Evolutionary conservation across 2,888 invertebrate species (phyloP).

Genomic region (Dryococelus australis): DNA sequence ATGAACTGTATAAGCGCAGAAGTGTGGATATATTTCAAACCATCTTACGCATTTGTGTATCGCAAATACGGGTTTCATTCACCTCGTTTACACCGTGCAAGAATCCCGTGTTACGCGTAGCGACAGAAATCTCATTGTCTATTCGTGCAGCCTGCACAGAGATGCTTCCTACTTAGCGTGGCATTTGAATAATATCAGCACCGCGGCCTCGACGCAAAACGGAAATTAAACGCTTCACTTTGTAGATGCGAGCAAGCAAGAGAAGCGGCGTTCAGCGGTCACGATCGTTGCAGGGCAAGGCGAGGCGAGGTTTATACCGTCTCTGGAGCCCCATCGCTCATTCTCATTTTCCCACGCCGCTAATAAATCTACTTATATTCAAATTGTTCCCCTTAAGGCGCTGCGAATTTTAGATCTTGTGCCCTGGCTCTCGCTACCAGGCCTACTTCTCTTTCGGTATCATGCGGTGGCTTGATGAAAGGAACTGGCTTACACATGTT

Average conservation of each 20-base stretch:
- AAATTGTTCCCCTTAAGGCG: background rate
- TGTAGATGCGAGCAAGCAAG: background rate
- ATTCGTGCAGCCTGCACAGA: background rate
- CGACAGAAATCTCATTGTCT: too few relatives aligned
- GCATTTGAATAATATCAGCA: background rate
- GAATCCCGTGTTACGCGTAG: too few relatives aligned
- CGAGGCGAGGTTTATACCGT: background rate
- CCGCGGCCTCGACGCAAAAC: background rate
- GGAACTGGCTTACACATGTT: too few relatives aligned
- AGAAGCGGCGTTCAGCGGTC: background rate
- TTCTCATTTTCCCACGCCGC: background rate
- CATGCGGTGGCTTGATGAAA: background rate
- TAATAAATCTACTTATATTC: conserved; percentile 7
- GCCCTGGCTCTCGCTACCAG: background rate
- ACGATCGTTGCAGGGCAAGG: background rate
- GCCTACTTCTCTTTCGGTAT: background rate
- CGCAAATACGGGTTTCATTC: too few relatives aligned
- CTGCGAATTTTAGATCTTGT: background rate
- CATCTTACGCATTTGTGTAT: too few relatives aligned
- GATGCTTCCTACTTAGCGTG: conserved; percentile 16
- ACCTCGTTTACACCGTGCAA: too few relatives aligned
- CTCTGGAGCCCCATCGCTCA: background rate
- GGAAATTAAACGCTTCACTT: conserved; percentile 16
- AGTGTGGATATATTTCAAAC: too few relatives aligned
- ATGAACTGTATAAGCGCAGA: too few relatives aligned